These are phyloP conservation scores for Taenioides sp. DNA, from an alignment of 2,797 vertebrate species.

Conservation along the genomic window DNA sequence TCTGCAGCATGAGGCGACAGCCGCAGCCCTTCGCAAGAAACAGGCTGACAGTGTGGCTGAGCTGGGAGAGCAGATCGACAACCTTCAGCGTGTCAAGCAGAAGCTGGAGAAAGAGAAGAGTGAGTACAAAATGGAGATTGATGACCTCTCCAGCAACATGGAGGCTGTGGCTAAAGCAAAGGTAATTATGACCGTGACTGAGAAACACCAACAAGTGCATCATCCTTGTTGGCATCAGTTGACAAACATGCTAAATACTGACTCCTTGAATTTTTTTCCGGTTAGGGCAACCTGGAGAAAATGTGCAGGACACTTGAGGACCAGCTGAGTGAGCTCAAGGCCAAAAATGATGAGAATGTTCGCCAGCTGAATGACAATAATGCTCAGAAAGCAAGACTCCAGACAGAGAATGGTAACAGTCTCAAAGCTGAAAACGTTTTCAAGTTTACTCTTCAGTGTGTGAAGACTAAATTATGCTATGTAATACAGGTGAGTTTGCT, in stretches of 20 bases:
- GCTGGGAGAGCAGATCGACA: slow-evolving; percentile 53
- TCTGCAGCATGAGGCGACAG: slow-evolving; percentile 44
- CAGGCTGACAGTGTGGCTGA: slow-evolving; percentile 44
- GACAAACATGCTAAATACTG: background rate
- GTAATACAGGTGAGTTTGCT: slow-evolving; percentile 2
- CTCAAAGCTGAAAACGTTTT: background rate
- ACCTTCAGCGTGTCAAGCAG: slow-evolving; percentile 50
- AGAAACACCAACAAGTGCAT: background rate
- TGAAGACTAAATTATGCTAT: background rate
- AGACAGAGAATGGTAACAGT: slow-evolving; percentile 81
- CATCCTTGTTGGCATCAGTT: no score
- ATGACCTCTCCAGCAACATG: slow-evolving; percentile 17
- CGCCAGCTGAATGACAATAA: slow-evolving; percentile 83
- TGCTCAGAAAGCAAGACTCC: slow-evolving; percentile 85
- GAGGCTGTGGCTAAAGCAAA: slow-evolving; percentile 6
- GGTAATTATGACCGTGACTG: background rate
- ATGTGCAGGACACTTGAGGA: slow-evolving; percentile 85
- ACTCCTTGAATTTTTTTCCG: background rate
- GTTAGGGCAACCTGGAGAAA: slow-evolving; percentile 86
- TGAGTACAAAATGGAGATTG: slow-evolving; percentile 56
- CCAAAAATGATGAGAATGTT: slow-evolving; percentile 79
- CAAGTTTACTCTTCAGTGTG: no score
- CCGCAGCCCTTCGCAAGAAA: slow-evolving; percentile 44
- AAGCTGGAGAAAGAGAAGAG: slow-evolving; percentile 49
- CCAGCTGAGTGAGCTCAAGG: slow-evolving; percentile 81